A percentile compares a stretch with the other conserved stretches of the same genome.
Evolutionary conservation across 2,797 vertebrate species (phyloP).

Genomic region (Adrianichthys oophorus): DNA sequence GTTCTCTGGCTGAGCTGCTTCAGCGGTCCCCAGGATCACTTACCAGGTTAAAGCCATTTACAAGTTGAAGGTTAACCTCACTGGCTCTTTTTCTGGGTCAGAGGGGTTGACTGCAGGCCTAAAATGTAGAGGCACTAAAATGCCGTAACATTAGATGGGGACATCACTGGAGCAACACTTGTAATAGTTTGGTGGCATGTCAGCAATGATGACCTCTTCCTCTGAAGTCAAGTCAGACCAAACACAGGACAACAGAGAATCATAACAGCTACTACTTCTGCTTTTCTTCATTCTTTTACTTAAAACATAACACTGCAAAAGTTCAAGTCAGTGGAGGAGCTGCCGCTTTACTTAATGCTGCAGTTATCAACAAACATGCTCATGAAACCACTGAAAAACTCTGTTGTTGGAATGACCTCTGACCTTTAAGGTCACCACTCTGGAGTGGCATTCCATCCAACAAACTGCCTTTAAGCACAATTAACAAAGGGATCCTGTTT

Average conservation of each 20-base stretch:
- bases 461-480: no score
- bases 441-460: no score
- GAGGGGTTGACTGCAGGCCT: conserved; percentile 1
- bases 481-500: no score
- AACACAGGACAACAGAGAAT: neutral
- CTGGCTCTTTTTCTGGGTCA: conserved; percentile 5
- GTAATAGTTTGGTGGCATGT: conserved; percentile 12
- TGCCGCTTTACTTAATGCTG: no score
- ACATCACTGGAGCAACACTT: conserved; percentile 11
- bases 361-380: no score
- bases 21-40: neutral
- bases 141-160: conserved; percentile 42
- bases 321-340: no score
- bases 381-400: no score
- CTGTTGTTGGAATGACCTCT: no score
- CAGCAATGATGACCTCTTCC: conserved; percentile 22
- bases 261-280: no score
- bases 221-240: conserved; percentile 5
- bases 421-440: no score
- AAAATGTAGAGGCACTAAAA: conserved; percentile 32
- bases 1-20: neutral
- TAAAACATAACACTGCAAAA: no score
- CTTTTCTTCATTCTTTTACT: no score
- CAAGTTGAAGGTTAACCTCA: conserved; percentile 7
- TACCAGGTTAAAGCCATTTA: conserved; percentile 1